These are phyloP conservation scores for Lissocephala sabroskyi DNA, from an alignment of 2,888 invertebrate species.

Conservation along the genomic window DNA sequence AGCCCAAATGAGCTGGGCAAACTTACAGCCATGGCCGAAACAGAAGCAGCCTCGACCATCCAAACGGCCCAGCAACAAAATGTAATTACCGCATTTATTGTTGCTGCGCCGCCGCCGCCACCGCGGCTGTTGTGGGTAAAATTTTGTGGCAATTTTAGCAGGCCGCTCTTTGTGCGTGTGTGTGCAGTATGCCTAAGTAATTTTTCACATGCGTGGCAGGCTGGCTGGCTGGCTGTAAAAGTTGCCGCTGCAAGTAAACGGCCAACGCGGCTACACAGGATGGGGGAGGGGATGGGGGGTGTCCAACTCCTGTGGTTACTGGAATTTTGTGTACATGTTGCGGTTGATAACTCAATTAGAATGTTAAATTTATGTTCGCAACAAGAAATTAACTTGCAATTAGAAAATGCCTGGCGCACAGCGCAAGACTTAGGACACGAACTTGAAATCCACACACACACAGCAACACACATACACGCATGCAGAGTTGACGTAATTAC, in stretches of 20 bases:
- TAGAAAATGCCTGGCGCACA: constrained; percentile 50
- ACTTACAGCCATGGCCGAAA: constrained; percentile 22
- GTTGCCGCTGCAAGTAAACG: constrained; percentile 37
- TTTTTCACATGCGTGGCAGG: constrained; percentile 64
- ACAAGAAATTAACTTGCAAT: constrained; percentile 67
- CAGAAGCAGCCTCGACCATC: constrained; percentile 44
- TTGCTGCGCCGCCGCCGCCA: constrained; percentile 18
- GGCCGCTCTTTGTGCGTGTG: not conserved
- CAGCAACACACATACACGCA: not conserved
- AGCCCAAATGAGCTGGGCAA: constrained; percentile 17
- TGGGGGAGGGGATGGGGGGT: too few species aligned
- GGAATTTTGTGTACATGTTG: constrained; percentile 54
- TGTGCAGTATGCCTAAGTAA: constrained; percentile 24
- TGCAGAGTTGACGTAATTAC: not conserved
- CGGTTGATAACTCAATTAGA: constrained; percentile 68
- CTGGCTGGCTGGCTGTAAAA: constrained; percentile 39
- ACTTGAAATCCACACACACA: constrained; percentile 27
- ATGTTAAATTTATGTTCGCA: constrained; percentile 67
- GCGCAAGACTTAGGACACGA: constrained; percentile 54
- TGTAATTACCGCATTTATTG: constrained; percentile 56
- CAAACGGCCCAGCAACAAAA: constrained; percentile 21
- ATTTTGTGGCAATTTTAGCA: constrained; percentile 19
- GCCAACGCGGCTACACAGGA: too few species aligned
- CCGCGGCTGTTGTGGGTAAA: constrained; percentile 11
- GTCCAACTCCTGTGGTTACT: constrained; percentile 32